Conservation (phyloP, 2,888 invertebrate genomes). For the Erebia epiphron region DNA sequence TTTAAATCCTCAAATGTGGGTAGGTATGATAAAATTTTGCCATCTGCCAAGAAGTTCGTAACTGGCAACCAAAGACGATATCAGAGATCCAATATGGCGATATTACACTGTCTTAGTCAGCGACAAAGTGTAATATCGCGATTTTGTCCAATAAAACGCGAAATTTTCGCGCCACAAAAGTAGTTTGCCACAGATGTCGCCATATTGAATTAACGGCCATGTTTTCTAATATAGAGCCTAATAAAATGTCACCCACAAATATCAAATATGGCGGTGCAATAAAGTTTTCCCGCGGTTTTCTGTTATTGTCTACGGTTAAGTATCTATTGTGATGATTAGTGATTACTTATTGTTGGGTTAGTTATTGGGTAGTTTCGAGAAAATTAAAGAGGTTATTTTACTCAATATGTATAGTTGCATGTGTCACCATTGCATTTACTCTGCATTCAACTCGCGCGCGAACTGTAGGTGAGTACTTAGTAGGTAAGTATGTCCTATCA, state of each 20-base stretch:
- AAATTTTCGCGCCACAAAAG: slow-evolving; percentile 36
- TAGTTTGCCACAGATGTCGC: slow-evolving; percentile 49
- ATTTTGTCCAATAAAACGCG: slow-evolving; percentile 40
- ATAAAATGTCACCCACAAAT: slow-evolving; percentile 36
- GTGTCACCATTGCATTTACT: no score
- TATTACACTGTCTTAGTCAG: slow-evolving; percentile 44
- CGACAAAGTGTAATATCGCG: slow-evolving; percentile 50
- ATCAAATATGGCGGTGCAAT: slow-evolving; percentile 47
- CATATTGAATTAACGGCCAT: slow-evolving; percentile 43
- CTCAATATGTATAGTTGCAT: no score
- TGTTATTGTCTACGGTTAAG: slow-evolving; percentile 4
- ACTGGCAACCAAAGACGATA: slow-evolving; percentile 21
- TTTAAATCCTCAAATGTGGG: background rate
- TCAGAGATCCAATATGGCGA: slow-evolving; percentile 30
- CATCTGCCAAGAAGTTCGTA: background rate
- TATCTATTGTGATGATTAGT: background rate
- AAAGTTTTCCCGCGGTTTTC: slow-evolving; percentile 27
- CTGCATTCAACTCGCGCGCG: no score
- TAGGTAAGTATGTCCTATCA: no score
- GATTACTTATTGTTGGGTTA: background rate
- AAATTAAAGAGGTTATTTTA: background rate
- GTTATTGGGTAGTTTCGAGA: background rate
- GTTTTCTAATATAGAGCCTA: slow-evolving; percentile 35
- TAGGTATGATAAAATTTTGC: background rate
- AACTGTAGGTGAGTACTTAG: no score